Evolutionary conservation across 2,113 vertebrate species (phyloP), one percentile per base, ranked within the genome.

Genomic region (Neolamprologus toae): DNA sequence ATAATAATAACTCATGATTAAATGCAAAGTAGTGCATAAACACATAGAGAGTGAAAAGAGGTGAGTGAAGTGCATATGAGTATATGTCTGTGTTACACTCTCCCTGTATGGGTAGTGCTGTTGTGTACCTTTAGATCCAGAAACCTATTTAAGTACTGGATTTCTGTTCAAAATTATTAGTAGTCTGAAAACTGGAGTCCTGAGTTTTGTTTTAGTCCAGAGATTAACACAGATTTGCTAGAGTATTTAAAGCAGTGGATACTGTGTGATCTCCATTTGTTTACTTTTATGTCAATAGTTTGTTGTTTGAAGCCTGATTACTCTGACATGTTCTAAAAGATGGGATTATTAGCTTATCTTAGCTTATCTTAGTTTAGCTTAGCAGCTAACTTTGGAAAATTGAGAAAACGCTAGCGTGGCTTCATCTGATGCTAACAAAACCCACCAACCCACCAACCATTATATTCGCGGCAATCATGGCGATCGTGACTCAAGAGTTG

Each of bases 391-490:
- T 31, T 12, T 23, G 16, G 23, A 76, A 78, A 78, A 78, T 17
- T 78, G 42, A 28, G 42, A 28, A 49, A 3, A 26, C 3, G 71
- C 6, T 49, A 78, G 71, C 6, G 2, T 31, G 9, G 42, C 37
- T 76, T 49, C 6, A 28, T 47, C 42, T 31, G 9, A 49, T 5
- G 42, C 42, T n/a, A 49, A 49, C 42, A 76, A 49, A 78, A 49
- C 16, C 42, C 17, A 49, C 14, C 21, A 76, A 42, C 71, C 23
- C 16, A 47, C 16, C 23, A 78, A 45, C 71, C 23, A 49, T 49
- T 49, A 31, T 49, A n/a, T 31, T 78, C 7, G 0, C 10, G 3
- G 0, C 42, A 0, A 4, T 45, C 42, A 21, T 21, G 21, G 21
- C 21, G 21, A 21, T 21, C 21, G 21, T 21, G 21, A 3, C 21